Evolutionary conservation across 2,797 vertebrate species (phyloP).

Genomic region (Semaprochilodus insignis): DNA sequence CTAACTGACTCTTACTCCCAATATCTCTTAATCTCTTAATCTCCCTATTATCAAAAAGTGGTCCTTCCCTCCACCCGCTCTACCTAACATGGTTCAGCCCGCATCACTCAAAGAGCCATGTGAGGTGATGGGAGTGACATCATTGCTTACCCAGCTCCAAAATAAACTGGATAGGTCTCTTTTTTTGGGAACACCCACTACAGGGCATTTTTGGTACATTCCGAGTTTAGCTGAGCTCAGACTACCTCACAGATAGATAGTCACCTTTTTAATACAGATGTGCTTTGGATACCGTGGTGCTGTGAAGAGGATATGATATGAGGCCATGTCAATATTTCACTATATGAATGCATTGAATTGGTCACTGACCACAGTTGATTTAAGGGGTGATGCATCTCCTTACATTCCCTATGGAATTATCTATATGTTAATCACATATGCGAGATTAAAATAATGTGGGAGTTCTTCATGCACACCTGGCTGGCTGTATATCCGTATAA

Average conservation of each 20-base stretch:
- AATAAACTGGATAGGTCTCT: background rate
- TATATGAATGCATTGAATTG: too few relatives aligned
- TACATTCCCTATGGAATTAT: too few relatives aligned
- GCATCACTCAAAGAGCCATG: constrained; percentile 14
- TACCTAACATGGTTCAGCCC: constrained; percentile 25
- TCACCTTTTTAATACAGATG: too few relatives aligned
- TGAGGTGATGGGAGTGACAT: constrained; percentile 7
- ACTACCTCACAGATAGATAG: background rate
- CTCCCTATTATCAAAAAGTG: constrained; percentile 48
- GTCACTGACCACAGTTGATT: too few relatives aligned
- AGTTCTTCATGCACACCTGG: too few relatives aligned
- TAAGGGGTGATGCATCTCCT: too few relatives aligned
- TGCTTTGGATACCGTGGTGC: too few relatives aligned
- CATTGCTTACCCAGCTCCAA: background rate
- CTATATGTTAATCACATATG: too few relatives aligned
- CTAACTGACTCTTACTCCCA: constrained; percentile 47
- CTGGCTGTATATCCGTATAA: too few relatives aligned
- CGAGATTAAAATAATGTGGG: too few relatives aligned
- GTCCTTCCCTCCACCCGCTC: constrained; percentile 20
- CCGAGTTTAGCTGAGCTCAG: background rate
- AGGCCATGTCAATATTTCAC: too few relatives aligned
- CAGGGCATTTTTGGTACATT: background rate
- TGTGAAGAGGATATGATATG: too few relatives aligned
- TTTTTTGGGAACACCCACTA: background rate
- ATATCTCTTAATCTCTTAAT: constrained; percentile 69